phyloP scores from a whole-genome alignment of 2,113 vertebrate species.

The Oreocharis arfaki region DNA sequence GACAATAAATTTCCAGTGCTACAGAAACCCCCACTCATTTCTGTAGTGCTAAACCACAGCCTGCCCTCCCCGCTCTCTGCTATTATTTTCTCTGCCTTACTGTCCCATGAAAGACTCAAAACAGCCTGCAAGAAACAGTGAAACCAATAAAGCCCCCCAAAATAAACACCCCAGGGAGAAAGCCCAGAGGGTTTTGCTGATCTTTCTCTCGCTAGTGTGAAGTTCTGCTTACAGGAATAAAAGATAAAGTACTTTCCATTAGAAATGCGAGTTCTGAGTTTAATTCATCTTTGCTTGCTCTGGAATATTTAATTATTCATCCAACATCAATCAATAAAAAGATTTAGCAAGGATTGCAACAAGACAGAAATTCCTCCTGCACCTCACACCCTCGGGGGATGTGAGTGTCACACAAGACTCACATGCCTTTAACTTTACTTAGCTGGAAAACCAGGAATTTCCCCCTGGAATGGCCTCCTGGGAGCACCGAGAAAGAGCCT shows the following conservation, averaged over 20 bases:
- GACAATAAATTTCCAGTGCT: background rate
- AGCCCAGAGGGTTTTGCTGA: background rate
- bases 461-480: background rate
- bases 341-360: background rate
- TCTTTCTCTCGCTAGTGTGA: background rate
- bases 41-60: background rate
- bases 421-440: background rate
- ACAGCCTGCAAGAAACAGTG: background rate
- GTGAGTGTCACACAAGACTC: background rate
- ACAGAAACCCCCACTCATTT: background rate
- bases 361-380: background rate
- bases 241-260: background rate
- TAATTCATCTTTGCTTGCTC: background rate
- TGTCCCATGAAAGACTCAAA: background rate
- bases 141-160: background rate
- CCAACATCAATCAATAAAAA: background rate
- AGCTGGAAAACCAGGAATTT: background rate
- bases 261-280: fast-evolving
- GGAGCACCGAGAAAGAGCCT: background rate
- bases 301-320: background rate
- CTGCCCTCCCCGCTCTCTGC: background rate
- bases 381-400: background rate
- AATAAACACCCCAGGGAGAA: background rate
- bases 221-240: background rate
- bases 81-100: background rate